Conservation (phyloP, 2,797 vertebrate genomes). For the Microctenopoma stevenorrisi region DNA sequence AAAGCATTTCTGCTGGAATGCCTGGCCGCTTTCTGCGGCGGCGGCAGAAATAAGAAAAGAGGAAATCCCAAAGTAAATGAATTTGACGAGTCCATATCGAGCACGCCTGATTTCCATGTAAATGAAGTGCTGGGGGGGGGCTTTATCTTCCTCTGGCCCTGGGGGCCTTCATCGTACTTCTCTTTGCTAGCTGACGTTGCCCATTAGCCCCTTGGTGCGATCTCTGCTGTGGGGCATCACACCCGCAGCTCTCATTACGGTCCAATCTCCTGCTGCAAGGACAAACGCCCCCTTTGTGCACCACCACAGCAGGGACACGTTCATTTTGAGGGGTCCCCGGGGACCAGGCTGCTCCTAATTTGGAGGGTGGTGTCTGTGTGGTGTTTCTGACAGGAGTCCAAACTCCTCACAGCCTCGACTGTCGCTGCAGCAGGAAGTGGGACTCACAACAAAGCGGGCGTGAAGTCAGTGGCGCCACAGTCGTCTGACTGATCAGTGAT, state of each 20-base stretch:
- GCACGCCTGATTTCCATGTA: conserved; percentile 84
- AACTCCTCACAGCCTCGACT: conserved; percentile 55
- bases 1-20: conserved; percentile 75
- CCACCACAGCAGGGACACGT: conserved; percentile 66
- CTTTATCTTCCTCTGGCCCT: conserved; percentile 69
- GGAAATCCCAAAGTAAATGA: conserved; percentile 83
- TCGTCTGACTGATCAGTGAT: conserved; percentile 59
- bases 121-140: conserved; percentile 72
- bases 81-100: conserved; percentile 83
- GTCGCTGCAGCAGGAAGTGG: conserved; percentile 53
- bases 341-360: conserved; percentile 74
- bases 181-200: conserved; percentile 81
- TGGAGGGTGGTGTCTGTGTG: conserved; percentile 74
- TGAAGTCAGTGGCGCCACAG: conserved; percentile 66
- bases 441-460: conserved; percentile 57
- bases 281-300: conserved; percentile 82
- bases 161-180: conserved; percentile 74
- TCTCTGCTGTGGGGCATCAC: conserved; percentile 69
- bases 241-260: conserved; percentile 80
- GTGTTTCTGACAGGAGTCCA: conserved; percentile 69
- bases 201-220: conserved; percentile 76
- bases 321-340: conserved; percentile 67
- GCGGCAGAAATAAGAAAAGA: conserved; percentile 63
- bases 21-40: conserved; percentile 59
- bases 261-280: conserved; percentile 75